Percentiles rank a stretch among this genome's conserved stretches.
phyloP scores from a whole-genome alignment of 2,888 invertebrate genomes.

The Heliconius hortense region DNA sequence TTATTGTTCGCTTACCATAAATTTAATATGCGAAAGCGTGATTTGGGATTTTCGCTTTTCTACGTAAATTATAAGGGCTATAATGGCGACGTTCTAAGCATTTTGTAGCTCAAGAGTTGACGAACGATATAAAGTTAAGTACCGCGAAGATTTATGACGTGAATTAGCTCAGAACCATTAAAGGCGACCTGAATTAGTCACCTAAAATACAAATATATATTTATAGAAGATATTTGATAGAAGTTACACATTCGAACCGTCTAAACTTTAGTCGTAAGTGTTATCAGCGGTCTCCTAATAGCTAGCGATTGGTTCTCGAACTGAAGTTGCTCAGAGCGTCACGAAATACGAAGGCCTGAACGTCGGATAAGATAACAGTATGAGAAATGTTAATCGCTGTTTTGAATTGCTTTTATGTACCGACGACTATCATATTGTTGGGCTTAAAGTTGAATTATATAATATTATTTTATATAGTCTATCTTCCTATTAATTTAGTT shows the following conservation, averaged over 20 bases:
- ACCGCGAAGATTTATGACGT: constrained; percentile 42
- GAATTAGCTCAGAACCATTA: constrained; percentile 42
- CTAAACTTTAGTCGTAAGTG: constrained; percentile 49
- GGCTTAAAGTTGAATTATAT: constrained; percentile 42
- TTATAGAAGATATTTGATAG: constrained; percentile 17
- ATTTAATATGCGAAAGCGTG: constrained; percentile 29
- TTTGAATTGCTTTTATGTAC: constrained; percentile 68
- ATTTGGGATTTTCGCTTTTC: constrained; percentile 31
- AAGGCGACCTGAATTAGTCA: constrained; percentile 41
- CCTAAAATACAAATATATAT: constrained; percentile 36
- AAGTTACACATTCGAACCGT: constrained; percentile 39
- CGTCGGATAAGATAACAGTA: constrained; percentile 61
- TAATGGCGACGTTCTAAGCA: constrained; percentile 32
- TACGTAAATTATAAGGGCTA: constrained; percentile 32
- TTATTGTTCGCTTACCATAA: constrained; percentile 41
- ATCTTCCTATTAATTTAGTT: not conserved
- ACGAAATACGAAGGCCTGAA: constrained; percentile 62
- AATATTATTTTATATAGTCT: constrained; percentile 13
- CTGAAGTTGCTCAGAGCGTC: constrained; percentile 64
- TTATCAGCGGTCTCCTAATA: constrained; percentile 63
- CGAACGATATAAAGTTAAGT: constrained; percentile 44
- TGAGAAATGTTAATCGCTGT: constrained; percentile 71
- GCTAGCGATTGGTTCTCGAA: constrained; percentile 63
- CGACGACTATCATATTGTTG: constrained; percentile 50
- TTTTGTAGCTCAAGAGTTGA: constrained; percentile 41